Evolutionary conservation across 2,113 vertebrate species (phyloP).

Genomic region (Zeus faber): DNA sequence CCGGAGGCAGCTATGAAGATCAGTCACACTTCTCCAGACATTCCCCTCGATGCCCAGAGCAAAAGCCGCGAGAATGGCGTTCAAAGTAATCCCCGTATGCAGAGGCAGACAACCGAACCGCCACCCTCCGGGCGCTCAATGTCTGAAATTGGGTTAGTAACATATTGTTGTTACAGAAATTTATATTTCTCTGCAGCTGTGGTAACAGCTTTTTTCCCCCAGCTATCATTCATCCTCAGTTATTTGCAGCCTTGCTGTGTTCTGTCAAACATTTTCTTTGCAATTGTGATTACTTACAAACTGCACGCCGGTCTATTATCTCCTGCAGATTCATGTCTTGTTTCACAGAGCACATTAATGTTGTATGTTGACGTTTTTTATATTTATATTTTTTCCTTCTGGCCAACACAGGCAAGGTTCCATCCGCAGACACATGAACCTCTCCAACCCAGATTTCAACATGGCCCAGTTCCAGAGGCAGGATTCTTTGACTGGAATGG

Average conservation of each 20-base stretch:
- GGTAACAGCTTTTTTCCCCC: too few species aligned
- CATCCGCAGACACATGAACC: slow-evolving; percentile 91
- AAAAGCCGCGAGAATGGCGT: slow-evolving; percentile 83
- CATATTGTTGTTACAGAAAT: neutral
- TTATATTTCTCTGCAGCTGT: too few species aligned
- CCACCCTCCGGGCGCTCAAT: slow-evolving; percentile 79
- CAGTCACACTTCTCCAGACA: slow-evolving; percentile 96
- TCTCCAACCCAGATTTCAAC: slow-evolving; percentile 96
- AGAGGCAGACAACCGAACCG: slow-evolving; percentile 90
- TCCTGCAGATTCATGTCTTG: too few species aligned
- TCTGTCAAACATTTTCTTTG: too few species aligned
- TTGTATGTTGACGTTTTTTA: slow-evolving; percentile 5
- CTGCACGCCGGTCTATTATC: too few species aligned
- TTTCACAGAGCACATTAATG: neutral
- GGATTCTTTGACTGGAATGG: slow-evolving; percentile 91
- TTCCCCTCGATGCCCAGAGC: slow-evolving; percentile 83
- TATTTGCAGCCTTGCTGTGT: too few species aligned
- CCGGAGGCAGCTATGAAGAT: slow-evolving; percentile 95
- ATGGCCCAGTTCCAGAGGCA: slow-evolving; percentile 96
- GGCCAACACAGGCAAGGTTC: slow-evolving; percentile 83
- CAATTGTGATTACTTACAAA: too few species aligned
- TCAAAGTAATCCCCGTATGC: slow-evolving; percentile 81
- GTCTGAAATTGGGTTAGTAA: slow-evolving; percentile 67
- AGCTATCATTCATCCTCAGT: too few species aligned
- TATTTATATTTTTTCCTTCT: slow-evolving; percentile 32